Evolutionary conservation across 2,113 vertebrate genomes (phyloP), one percentile per base, ranked within the genome.

Genomic region (Telmatochromis bifrenatus): DNA sequence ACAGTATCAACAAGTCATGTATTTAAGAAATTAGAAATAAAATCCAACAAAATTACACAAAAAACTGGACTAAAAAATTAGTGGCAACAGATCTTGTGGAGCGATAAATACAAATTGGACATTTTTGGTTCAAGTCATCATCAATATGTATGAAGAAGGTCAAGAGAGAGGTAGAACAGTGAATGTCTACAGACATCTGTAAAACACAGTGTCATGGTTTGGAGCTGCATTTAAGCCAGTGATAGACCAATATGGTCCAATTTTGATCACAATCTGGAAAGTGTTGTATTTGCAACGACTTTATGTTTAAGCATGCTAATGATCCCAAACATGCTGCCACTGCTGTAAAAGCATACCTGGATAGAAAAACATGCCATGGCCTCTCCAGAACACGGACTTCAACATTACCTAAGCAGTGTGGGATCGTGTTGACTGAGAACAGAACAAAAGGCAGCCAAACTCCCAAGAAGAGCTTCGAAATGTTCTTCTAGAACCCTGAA

Each of bases 1-100:
- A 47, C 68, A 47, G 39, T 75, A 73, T 0, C 39, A 28, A 15
- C 9, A 28, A 47, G 65, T 28, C 14, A 11, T 14, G 9, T 75
- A 45, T 28, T 47, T 75, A 47, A 47, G 14, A 47, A 28, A 28
- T 75, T 37, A 1, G 17, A 0, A 2, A 2, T 0, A 12, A 3
- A 45, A 10, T 73, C 39, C 68, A 70, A 0, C n/a, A 70, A 70
- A 70, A 70, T 2, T 23, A 75, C 23, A 28, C 39, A 47, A 75
- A 65, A 45, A 75, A 17, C 3, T 47, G 39, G 1, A 75, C 68
- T 47, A 42, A 47, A 75, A 35, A 47, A 75, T 0, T 11, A 0
- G 23, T 75, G 68, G 21, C 39, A 75, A 47, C 9, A 26, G 39
- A 26, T 47, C 0, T 47, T 28, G 0, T 7, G 8, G 13, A 28